Conservation (phyloP, 2,113 vertebrate genomes). For the Galeopterus variegatus region DNA sequence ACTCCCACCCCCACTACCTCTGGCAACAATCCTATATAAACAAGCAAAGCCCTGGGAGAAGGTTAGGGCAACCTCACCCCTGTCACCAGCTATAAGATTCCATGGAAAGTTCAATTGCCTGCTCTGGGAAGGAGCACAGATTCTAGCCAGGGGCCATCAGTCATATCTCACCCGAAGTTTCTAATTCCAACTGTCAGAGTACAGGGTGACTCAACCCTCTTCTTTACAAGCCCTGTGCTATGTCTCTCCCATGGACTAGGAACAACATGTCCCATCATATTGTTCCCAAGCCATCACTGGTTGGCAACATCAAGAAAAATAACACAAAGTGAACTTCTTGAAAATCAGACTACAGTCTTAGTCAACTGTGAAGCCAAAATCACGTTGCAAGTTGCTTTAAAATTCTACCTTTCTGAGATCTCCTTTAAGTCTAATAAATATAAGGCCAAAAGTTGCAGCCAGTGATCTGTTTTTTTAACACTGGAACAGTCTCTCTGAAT, state of each 20-base stretch:
- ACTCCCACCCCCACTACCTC: background rate
- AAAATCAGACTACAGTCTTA: background rate
- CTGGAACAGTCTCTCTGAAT: background rate
- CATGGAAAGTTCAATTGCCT: background rate
- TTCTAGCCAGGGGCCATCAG: background rate
- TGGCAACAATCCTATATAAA: background rate
- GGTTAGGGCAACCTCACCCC: background rate
- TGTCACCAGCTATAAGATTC: background rate
- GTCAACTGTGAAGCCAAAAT: background rate
- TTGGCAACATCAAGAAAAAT: background rate
- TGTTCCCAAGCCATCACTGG: background rate
- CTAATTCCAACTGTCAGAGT: background rate
- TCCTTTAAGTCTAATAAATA: conserved; percentile 21
- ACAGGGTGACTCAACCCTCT: background rate
- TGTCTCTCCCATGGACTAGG: background rate
- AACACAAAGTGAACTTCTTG: background rate
- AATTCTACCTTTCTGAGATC: conserved; percentile 24
- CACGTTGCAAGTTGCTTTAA: conserved; percentile 25
- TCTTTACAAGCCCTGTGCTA: background rate
- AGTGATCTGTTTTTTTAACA: background rate
- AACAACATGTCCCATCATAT: background rate
- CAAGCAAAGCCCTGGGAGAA: background rate
- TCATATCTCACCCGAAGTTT: background rate
- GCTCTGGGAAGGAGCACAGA: background rate
- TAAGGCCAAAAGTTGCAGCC: background rate